Evolutionary conservation across 2,888 invertebrate genomes (phyloP).

Genomic region (Odontocerum albicorne): DNA sequence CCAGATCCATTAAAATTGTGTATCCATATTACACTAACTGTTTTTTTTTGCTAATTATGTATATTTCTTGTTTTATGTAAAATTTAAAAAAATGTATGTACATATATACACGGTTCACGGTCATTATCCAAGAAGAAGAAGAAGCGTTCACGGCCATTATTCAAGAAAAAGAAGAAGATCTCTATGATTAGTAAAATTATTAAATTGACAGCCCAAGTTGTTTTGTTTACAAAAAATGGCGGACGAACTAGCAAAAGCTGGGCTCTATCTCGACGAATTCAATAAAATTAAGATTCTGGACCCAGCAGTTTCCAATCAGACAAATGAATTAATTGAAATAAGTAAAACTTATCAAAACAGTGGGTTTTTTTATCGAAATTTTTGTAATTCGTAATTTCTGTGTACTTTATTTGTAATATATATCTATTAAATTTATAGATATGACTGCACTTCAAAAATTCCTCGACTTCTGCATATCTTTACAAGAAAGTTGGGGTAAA

Average conservation of each 20-base stretch:
- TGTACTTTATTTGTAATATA: no score
- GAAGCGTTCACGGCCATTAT: no score
- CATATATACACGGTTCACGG: no score
- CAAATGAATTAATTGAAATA: slow-evolving; percentile 80
- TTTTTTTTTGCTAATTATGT: no score
- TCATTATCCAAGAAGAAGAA: no score
- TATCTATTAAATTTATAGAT: background rate
- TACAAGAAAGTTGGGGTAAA: slow-evolving; percentile 73
- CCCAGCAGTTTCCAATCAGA: slow-evolving; percentile 76
- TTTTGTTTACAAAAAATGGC: slow-evolving; percentile 55
- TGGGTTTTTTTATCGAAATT: slow-evolving; percentile 50
- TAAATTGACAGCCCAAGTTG: slow-evolving; percentile 1
- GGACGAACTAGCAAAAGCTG: slow-evolving; percentile 71
- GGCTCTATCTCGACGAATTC: slow-evolving; percentile 88
- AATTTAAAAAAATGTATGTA: no score
- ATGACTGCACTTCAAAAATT: slow-evolving; percentile 14
- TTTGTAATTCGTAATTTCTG: background rate
- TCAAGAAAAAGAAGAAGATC: no score
- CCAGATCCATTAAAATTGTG: no score
- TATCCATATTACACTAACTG: no score
- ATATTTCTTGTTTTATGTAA: no score
- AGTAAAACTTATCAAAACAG: slow-evolving; percentile 86
- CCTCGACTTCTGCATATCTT: slow-evolving; percentile 47
- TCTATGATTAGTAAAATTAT: background rate
- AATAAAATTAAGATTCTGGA: slow-evolving; percentile 74